phyloP scores from a whole-genome alignment of 2,888 invertebrate genomes.

The Oligia strigilis region DNA sequence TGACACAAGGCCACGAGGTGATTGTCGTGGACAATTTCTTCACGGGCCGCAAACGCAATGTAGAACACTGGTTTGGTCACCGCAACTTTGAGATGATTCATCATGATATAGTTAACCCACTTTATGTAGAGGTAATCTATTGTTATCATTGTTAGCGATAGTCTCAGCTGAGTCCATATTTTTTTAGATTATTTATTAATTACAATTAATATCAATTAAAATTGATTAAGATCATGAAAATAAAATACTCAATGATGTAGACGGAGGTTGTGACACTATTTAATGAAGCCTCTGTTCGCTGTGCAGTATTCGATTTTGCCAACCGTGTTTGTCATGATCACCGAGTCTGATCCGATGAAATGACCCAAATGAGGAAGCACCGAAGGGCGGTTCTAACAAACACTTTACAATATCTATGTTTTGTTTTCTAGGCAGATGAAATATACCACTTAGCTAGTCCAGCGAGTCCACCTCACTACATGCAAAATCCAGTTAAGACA shows the following conservation, averaged over 20 bases:
- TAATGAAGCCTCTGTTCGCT: neutral
- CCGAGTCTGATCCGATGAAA: neutral
- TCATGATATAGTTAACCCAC: conserved; percentile 99
- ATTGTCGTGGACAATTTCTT: conserved; percentile 99
- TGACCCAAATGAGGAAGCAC: neutral
- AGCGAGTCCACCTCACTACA: conserved; percentile 99
- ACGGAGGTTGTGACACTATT: neutral
- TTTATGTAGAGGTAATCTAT: conserved; percentile 95
- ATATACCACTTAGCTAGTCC: conserved; percentile 99
- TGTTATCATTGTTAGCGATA: neutral
- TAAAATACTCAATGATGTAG: neutral
- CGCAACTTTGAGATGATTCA: conserved; percentile 99
- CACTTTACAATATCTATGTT: conserved; percentile 10
- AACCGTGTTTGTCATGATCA: neutral
- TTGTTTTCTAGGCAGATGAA: conserved; percentile 93
- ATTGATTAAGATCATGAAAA: neutral
- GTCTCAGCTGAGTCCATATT: neutral
- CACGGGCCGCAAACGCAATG: conserved; percentile 98
- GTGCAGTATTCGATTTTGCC: neutral
- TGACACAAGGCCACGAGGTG: conserved; percentile 98
- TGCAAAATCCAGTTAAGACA: conserved; percentile 99
- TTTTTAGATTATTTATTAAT: too few species aligned
- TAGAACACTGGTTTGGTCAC: conserved; percentile 99
- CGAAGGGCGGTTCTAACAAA: neutral
- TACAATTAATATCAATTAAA: neutral